phyloP scores from a whole-genome alignment of 2,113 vertebrate species.

The Odocoileus virginianus region DNA sequence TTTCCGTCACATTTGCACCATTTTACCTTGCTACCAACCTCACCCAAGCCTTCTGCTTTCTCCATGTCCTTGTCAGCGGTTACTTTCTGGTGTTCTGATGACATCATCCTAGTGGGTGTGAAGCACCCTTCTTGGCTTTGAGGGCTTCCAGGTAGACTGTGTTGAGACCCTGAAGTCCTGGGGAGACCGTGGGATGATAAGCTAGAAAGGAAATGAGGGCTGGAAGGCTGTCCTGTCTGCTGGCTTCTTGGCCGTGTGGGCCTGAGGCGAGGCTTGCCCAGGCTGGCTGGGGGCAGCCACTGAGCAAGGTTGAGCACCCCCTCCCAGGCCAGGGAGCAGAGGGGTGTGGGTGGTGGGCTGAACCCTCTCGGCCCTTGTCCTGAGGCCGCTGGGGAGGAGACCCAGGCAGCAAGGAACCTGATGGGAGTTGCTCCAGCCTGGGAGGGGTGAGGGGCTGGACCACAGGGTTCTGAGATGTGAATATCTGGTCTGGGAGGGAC shows the following conservation, averaged over 20 bases:
- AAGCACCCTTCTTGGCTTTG: not conserved
- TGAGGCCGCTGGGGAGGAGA: not conserved
- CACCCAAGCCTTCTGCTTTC: not conserved
- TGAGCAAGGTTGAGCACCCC: not conserved
- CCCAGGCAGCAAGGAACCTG: accelerated
- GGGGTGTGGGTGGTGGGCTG: not conserved
- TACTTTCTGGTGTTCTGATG: not conserved
- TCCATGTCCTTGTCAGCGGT: not conserved
- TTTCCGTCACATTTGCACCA: not conserved
- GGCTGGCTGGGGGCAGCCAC: not conserved
- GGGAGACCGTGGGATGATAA: not conserved
- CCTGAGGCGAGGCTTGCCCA: not conserved
- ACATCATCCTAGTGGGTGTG: not conserved
- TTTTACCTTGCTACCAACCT: not conserved
- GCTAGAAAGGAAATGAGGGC: not conserved
- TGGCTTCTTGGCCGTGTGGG: not conserved
- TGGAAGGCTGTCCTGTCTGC: not conserved
- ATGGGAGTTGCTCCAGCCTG: not conserved
- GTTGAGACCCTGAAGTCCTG: not conserved
- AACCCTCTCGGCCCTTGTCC: not conserved
- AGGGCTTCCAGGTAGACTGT: not conserved
- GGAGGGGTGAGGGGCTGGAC: not conserved
- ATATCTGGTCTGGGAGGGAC: not conserved
- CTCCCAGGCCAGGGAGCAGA: not conserved
- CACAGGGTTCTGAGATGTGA: not conserved